Base-by-base conservation (phyloP, 1,140 invertebrate species). In the Drosophila triauraria region DNA sequence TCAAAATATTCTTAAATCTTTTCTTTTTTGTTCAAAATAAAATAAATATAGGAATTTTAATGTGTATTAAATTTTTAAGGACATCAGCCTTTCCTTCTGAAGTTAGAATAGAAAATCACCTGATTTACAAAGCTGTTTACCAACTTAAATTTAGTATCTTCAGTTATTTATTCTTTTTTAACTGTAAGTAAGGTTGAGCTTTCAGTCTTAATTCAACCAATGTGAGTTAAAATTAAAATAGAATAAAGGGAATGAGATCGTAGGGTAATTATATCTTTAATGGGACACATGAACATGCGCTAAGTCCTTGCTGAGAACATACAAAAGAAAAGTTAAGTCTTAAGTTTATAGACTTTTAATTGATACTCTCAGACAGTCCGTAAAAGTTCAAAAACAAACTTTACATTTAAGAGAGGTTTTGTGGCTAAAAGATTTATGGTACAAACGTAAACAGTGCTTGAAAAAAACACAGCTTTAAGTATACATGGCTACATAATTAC, bases 321-420 rank as follows among this genome's bases (percentile, higher is more conserved):
- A 32, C 3, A 9, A 60, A 42, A 32, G 13, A 32, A 60, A 60
- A 23, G 17, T 12, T 32, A 13, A 8, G 25, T 10, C 27, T 25
- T 25, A 15, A 17, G 15, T 65, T 62, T 67, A 68, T 38, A 30
- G 44, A 23, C 20, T 23, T 46, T 67, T 70, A 70, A 67, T 70
- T 70, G 23, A 54, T 44, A 48, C 51, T 67, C 32, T 46, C 38
- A 32, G 12, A 8, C 48, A 23, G 27, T 32, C 38, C 32, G 15
- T 53, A 25, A 32, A 2, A 23, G 6, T 23, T 12, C 3, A 13
- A 12, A 44, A 30, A 10, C 20, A 20, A 43, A 65, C 23, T 46
- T 46, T 20, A 51, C 25, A 27, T 44, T 25, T 17, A 35, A 56
- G 15, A 6, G 1, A 20, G 15, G 23, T 32, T 68, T 63, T 35